Conservation (phyloP, 2,888 invertebrate species). For the Drosophila falleni region DNA sequence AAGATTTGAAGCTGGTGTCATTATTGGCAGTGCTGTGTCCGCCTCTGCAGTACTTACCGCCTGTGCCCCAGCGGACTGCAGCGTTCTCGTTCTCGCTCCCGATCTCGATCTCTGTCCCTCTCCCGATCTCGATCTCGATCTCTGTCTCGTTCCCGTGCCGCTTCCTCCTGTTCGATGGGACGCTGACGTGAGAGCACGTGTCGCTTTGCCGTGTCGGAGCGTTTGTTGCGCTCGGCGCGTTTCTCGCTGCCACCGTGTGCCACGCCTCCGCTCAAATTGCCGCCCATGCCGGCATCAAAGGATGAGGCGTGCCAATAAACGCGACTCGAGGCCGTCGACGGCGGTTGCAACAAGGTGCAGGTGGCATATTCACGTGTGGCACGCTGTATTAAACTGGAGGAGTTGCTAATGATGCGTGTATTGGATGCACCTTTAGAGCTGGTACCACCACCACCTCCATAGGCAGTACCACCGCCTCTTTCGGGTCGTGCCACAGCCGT, state of each 20-base stretch:
- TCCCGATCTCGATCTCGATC: no score
- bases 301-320: conserved; percentile 91
- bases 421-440: conserved; percentile 40
- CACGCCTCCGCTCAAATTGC: conserved; percentile 58
- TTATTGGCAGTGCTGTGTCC: background rate
- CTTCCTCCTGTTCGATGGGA: conserved; percentile 90
- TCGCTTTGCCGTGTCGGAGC: conserved; percentile 89
- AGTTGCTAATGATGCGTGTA: conserved; percentile 81
- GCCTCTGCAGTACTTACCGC: conserved; percentile 64
- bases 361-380: conserved; percentile 83
- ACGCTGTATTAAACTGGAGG: conserved; percentile 83
- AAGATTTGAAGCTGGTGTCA: conserved; percentile 5
- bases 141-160: conserved; percentile 12
- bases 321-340: conserved; percentile 86
- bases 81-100: conserved; percentile 57
- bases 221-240: conserved; percentile 87
- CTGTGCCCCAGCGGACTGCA: conserved; percentile 81
- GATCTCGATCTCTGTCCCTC: background rate
- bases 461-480: no score
- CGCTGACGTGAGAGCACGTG: conserved; percentile 92
- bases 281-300: conserved; percentile 88
- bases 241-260: conserved; percentile 58
- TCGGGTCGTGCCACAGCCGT: conserved; percentile 22
- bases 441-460: conserved; percentile 29
- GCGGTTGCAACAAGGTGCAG: conserved; percentile 87